Percentiles rank a stretch among this genome's conserved stretches.
Evolutionary conservation across 1,140 invertebrate species (phyloP).

Genomic region (Drosophila parvula): DNA sequence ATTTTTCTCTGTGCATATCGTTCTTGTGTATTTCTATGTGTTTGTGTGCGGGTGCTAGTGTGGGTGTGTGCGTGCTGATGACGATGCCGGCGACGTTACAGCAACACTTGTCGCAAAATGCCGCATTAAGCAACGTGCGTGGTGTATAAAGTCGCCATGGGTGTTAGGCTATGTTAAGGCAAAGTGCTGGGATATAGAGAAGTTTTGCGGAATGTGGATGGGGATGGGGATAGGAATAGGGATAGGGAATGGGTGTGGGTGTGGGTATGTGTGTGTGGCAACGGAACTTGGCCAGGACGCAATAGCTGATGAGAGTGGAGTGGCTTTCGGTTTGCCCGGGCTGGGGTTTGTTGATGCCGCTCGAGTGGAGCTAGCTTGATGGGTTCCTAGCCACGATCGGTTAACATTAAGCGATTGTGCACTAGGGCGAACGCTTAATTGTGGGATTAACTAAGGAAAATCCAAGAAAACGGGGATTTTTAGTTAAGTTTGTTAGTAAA

Average conservation of each 20-base stretch:
- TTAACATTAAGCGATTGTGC: constrained; percentile 24
- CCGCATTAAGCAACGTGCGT: constrained; percentile 79
- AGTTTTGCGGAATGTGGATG: background rate
- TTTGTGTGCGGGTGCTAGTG: constrained; percentile 18
- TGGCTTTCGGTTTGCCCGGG: constrained; percentile 26
- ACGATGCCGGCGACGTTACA: constrained; percentile 74
- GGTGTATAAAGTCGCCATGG: constrained; percentile 75
- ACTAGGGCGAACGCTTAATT: constrained; percentile 10
- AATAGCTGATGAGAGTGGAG: constrained; percentile 35
- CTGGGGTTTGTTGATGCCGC: constrained; percentile 12
- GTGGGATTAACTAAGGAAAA: constrained; percentile 11
- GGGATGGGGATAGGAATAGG: background rate
- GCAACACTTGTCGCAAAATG: constrained; percentile 81
- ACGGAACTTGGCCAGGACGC: constrained; percentile 50
- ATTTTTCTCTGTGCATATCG: background rate
- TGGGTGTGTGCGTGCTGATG: constrained; percentile 59
- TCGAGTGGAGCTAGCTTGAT: constrained; percentile 29
- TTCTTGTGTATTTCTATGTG: constrained; percentile 5
- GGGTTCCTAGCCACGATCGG: constrained; percentile 36
- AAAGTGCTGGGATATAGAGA: constrained; percentile 28
- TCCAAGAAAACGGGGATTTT: too few species aligned
- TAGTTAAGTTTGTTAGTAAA: too few species aligned
- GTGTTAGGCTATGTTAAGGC: constrained; percentile 46
- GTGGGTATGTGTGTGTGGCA: constrained; percentile 7
- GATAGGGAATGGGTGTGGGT: background rate